Percentiles rank a stretch among this genome's conserved stretches.
These are phyloP conservation scores for Apistogramma diplotaenia DNA, from an alignment of 2,113 vertebrate genomes.

Conservation along the genomic window DNA sequence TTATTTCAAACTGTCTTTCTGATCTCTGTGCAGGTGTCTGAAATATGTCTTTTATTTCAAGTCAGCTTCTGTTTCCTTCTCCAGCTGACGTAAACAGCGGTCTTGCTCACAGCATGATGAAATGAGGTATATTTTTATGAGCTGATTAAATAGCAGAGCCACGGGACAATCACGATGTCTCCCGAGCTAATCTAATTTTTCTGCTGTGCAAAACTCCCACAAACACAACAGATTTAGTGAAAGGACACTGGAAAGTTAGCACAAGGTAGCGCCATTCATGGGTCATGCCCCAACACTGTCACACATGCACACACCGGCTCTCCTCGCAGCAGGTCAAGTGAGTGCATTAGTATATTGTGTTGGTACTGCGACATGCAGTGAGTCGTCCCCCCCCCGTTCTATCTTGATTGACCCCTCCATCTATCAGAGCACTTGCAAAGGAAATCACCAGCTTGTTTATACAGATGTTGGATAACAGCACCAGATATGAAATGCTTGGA, in stretches of 20 bases:
- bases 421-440: not conserved
- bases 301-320: constrained; percentile 1
- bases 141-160: not conserved
- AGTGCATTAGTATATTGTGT: not conserved
- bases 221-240: constrained; percentile 1
- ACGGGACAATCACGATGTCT: not conserved
- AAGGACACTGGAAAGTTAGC: constrained; percentile 22
- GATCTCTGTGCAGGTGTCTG: not conserved
- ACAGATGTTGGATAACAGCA: constrained; percentile 8
- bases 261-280: constrained; percentile 28
- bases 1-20: not conserved
- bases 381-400: no score
- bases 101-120: not conserved
- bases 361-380: constrained; percentile 6
- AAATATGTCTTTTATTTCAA: not conserved
- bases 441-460: constrained; percentile 30
- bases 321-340: not conserved
- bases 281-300: not conserved
- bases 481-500: not conserved
- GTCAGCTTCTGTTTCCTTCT: not conserved
- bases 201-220: not conserved
- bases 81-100: not conserved
- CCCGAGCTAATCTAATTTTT: not conserved
- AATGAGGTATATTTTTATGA: not conserved
- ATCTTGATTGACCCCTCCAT: not conserved